Conservation (phyloP, 2,113 vertebrate species). For the Grus americana region DNA sequence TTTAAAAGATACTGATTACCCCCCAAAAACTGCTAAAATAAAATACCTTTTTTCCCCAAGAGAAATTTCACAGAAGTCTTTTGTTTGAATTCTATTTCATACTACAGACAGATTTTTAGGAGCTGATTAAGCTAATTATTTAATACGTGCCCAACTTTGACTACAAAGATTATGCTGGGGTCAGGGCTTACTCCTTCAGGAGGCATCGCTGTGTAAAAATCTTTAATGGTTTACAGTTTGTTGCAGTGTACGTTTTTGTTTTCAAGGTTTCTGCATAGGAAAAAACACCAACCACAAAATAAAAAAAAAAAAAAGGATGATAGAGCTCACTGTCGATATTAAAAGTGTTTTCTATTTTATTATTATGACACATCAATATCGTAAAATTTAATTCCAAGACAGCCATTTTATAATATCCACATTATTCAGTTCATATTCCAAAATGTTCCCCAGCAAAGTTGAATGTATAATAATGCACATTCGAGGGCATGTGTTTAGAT, state of each 20-base stretch:
- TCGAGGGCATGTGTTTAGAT: not conserved
- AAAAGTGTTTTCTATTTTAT: slow-evolving; percentile 27
- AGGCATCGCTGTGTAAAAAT: not conserved
- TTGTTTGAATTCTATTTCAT: not conserved
- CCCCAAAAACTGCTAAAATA: not conserved
- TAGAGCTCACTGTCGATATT: not conserved
- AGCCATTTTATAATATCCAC: slow-evolving; percentile 44
- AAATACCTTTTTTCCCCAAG: not conserved
- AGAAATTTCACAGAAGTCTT: not conserved
- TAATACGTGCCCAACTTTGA: not conserved
- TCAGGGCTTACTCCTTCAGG: not conserved
- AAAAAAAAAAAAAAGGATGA: not conserved
- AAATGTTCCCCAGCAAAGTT: not conserved
- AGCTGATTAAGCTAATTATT: not conserved
- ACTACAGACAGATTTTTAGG: not conserved
- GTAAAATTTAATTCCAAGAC: slow-evolving; percentile 20
- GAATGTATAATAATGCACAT: not conserved
- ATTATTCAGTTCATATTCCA: slow-evolving; percentile 12
- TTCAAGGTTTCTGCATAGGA: not conserved
- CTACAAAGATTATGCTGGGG: not conserved
- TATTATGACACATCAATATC: slow-evolving; percentile 29
- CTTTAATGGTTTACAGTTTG: not conserved
- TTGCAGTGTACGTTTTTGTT: not conserved
- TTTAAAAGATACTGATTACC: not conserved
- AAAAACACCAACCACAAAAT: not conserved